Evolutionary conservation across 2,888 invertebrate genomes (phyloP).

Genomic region (Odiellus spinosus): DNA sequence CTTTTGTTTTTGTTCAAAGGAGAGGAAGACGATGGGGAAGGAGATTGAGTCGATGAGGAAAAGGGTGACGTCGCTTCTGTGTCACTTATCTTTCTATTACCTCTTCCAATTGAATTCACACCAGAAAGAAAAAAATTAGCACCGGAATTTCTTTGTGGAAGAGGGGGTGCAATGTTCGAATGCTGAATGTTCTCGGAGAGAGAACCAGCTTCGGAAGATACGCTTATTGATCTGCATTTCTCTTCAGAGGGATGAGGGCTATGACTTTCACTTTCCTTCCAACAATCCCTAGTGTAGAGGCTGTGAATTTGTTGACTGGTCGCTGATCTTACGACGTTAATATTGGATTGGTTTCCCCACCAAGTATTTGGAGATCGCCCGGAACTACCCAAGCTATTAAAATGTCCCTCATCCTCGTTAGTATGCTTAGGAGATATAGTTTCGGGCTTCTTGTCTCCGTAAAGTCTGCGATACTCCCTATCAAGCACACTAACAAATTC

Average conservation of each 20-base stretch:
- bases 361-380: background rate
- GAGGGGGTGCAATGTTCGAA: background rate
- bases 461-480: conserved; percentile 17
- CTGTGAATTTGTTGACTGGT: conserved; percentile 17
- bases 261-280: too few species aligned
- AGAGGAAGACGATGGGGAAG: background rate
- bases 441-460: conserved; percentile 16
- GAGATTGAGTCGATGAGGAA: too few species aligned
- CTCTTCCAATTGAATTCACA: too few species aligned
- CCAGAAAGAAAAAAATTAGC: too few species aligned
- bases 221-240: background rate
- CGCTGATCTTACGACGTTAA: conserved; percentile 12
- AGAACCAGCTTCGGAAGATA: background rate
- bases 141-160: too few species aligned
- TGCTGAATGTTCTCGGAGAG: background rate
- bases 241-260: background rate
- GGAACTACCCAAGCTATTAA: background rate
- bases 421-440: background rate
- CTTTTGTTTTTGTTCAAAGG: too few species aligned
- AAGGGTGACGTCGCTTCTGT: too few species aligned
- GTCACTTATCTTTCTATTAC: too few species aligned
- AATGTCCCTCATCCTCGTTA: background rate
- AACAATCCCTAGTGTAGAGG: conserved; percentile 8
- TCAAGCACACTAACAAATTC: conserved; percentile 14
- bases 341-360: background rate